A percentile compares a stretch with the other conserved stretches of the same genome.
phyloP scores from a whole-genome alignment of 2,888 invertebrate species.

The Charanyca ferruginea region DNA sequence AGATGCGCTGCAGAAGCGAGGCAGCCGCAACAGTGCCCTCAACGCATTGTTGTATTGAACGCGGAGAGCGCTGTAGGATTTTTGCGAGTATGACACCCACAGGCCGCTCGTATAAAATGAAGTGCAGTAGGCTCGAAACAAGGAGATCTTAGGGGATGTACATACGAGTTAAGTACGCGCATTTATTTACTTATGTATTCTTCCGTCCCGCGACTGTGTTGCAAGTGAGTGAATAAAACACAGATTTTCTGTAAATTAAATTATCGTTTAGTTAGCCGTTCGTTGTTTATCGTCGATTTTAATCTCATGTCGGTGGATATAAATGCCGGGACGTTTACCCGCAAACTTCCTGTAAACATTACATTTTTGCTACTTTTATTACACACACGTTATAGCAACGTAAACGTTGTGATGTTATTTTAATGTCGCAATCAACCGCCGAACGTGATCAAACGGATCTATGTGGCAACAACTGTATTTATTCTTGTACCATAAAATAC shows the following conservation, averaged over 20 bases:
- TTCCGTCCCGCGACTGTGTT: not conserved
- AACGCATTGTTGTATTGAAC: no score
- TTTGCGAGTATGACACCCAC: no score
- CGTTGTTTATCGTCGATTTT: constrained; percentile 26
- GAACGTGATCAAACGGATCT: constrained; percentile 61
- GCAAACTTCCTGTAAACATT: constrained; percentile 72
- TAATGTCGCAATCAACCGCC: constrained; percentile 50
- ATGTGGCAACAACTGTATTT: constrained; percentile 49
- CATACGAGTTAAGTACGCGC: constrained; percentile 22
- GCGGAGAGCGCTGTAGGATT: no score
- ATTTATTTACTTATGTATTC: constrained; percentile 27
- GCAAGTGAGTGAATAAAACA: constrained; percentile 8
- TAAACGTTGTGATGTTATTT: constrained; percentile 62
- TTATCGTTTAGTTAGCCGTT: constrained; percentile 19
- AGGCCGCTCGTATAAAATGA: no score
- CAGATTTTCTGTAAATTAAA: constrained; percentile 10
- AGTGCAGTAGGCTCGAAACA: no score
- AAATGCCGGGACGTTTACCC: constrained; percentile 73
- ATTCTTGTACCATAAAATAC: constrained; percentile 43
- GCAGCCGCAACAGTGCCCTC: no score
- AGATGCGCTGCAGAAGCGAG: no score
- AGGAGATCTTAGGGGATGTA: no score
- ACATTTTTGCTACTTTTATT: constrained; percentile 69
- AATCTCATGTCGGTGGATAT: constrained; percentile 58
- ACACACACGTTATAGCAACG: constrained; percentile 57